Evolutionary conservation across 2,113 vertebrate species (phyloP).

Genomic region (Halcyon senegalensis): DNA sequence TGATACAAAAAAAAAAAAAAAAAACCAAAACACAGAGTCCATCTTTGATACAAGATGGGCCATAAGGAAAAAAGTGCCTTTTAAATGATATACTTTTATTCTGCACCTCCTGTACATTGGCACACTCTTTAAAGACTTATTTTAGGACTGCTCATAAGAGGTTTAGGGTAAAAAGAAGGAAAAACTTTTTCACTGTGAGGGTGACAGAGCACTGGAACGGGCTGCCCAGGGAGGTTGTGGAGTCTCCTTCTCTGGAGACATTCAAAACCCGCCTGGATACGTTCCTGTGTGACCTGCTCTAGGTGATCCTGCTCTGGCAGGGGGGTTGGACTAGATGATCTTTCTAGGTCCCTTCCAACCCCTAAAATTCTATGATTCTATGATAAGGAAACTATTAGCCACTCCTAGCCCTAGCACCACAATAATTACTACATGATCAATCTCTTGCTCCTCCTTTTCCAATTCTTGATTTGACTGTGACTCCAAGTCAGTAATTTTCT

Average conservation of each 20-base stretch:
- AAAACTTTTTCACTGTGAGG: too few species aligned
- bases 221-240: too few species aligned
- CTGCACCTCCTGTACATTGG: background rate
- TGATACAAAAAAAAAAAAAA: background rate
- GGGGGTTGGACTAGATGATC: too few species aligned
- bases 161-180: too few species aligned
- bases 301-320: too few species aligned
- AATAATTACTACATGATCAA: background rate
- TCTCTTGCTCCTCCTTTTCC: background rate
- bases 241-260: too few species aligned
- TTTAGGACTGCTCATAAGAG: background rate
- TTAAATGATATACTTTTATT: background rate
- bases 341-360: too few species aligned
- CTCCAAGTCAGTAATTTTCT: background rate
- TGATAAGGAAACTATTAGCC: background rate
- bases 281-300: too few species aligned
- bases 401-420: background rate
- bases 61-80: background rate
- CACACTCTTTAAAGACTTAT: background rate
- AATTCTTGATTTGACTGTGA: background rate
- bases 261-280: too few species aligned
- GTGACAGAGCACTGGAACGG: too few species aligned
- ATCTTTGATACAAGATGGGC: background rate
- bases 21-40: background rate
- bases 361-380: too few species aligned